Base-by-base conservation (phyloP, 1,140 invertebrate species). In the Physella acuta region DNA sequence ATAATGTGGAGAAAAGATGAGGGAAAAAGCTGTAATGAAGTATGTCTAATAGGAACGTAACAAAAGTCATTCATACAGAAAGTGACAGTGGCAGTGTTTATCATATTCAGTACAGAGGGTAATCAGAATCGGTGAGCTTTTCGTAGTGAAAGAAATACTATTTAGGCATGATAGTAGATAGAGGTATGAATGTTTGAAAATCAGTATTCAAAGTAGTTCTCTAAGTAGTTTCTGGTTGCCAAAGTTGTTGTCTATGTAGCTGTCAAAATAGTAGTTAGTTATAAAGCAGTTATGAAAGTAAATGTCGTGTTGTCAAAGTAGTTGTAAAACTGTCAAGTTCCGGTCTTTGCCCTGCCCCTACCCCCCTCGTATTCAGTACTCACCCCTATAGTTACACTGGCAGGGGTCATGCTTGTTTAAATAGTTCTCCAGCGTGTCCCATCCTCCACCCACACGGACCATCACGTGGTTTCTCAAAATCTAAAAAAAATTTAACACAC, bases 371-470 rank as follows among this genome's bases (percentile, higher is more conserved):
- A 1, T 31, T 52, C 51, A 14, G 24, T 0, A 53, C 82, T 84
- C 73, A 85, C 83, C 84, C 80, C 68, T 89, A 75, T 90, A 81
- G 20, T 77, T 88, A 85, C 94, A 97, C 60, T 95, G 89, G 86
- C 95, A 98, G 0, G 95, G 95, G 85, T 98, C 95, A 82, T 98
- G 95, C 83, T 97, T 96, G 85, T 96, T 93, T 81, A 98, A 86
- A 85, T 97, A 98, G 82, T 98, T 94, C 73, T 94, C 91, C 28
- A 99, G 86, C 0, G 95, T 98, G 84, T 98, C 95, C 95, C 95
- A 98, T 31, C 95, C 95, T 14, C 95, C 95, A 0, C 96, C 96
- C 17, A 98, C 95, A 71, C 95, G 89, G 24, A 98, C 95, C 96
- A 98, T 98, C 61, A 98, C 94, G 88, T 98, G 95, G 72, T 93